phyloP scores from a whole-genome alignment of 2,113 vertebrate species.

The Corynorhinus townsendii region DNA sequence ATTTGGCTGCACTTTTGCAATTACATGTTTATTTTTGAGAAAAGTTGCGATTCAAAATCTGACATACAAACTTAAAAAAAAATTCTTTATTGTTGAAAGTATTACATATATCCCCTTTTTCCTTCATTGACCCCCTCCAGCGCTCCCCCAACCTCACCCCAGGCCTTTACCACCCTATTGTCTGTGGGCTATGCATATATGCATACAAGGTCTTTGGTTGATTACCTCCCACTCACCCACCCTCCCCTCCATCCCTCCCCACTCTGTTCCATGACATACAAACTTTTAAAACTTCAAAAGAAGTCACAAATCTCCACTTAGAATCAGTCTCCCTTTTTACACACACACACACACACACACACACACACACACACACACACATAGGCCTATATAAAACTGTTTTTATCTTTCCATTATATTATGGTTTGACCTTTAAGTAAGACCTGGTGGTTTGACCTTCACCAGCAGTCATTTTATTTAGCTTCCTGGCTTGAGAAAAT shows the following conservation, averaged over 20 bases:
- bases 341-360: too few relatives aligned
- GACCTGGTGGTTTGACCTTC: conserved; percentile 25
- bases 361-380: too few relatives aligned
- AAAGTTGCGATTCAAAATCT: neutral
- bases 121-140: too few relatives aligned
- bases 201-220: too few relatives aligned
- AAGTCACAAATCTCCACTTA: neutral
- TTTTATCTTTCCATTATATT: conserved; percentile 47
- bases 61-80: neutral
- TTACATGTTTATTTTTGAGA: neutral
- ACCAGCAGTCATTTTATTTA: conserved; percentile 27
- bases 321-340: neutral
- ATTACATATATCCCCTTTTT: too few relatives aligned
- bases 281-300: neutral
- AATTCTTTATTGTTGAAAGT: too few relatives aligned
- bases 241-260: too few relatives aligned
- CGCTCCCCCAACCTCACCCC: too few relatives aligned
- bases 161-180: too few relatives aligned
- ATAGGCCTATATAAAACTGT: neutral
- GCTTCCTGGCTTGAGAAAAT: conserved; percentile 37
- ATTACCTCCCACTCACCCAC: too few relatives aligned
- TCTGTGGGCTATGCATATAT: too few relatives aligned
- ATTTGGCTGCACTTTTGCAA: neutral
- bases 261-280: too few relatives aligned
- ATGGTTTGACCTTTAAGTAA: conserved; percentile 63